A percentile compares a stretch with the other conserved stretches of the same genome.
Conservation (phyloP, 2,797 vertebrate species). For the Microctenopoma steveboyesi region DNA sequence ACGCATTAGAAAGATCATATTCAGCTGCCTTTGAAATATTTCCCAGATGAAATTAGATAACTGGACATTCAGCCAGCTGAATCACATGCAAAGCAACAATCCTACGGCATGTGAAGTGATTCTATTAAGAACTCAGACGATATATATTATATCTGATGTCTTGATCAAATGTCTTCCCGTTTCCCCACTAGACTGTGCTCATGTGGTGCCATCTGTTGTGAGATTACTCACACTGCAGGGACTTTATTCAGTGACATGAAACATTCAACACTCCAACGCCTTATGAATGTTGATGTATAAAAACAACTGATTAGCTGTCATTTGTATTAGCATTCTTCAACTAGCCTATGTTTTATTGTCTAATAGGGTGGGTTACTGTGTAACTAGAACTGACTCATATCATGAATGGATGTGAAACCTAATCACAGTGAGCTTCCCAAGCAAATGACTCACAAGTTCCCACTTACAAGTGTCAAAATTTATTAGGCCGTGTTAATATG, state of each 20-base stretch:
- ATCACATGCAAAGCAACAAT: slow-evolving; percentile 13
- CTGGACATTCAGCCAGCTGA: slow-evolving; percentile 2
- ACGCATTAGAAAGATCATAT: not conserved
- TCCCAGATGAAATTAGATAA: slow-evolving; percentile 13
- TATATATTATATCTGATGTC: not conserved
- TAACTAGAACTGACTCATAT: not conserved
- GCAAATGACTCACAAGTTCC: slow-evolving; percentile 18
- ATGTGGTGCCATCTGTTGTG: slow-evolving; percentile 66
- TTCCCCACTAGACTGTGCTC: slow-evolving; percentile 22
- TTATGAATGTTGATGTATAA: too few relatives aligned
- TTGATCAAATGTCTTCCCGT: not conserved
- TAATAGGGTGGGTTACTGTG: not conserved
- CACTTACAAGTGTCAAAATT: slow-evolving; percentile 18
- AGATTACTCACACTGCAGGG: slow-evolving; percentile 31
- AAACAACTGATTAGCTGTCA: too few relatives aligned
- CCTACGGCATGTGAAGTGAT: slow-evolving; percentile 18
- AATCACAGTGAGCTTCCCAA: slow-evolving; percentile 30
- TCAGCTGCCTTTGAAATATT: not conserved
- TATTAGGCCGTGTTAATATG: slow-evolving; percentile 9
- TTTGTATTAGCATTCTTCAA: too few relatives aligned
- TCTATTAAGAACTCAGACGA: slow-evolving; percentile 14
- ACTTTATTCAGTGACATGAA: not conserved
- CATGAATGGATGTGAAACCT: slow-evolving; percentile 37
- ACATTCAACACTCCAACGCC: not conserved
- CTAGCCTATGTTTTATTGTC: not conserved